Percentiles rank a stretch among this genome's conserved stretches.
phyloP scores from a whole-genome alignment of 2,888 invertebrate species.

The Neelides folsomi region DNA sequence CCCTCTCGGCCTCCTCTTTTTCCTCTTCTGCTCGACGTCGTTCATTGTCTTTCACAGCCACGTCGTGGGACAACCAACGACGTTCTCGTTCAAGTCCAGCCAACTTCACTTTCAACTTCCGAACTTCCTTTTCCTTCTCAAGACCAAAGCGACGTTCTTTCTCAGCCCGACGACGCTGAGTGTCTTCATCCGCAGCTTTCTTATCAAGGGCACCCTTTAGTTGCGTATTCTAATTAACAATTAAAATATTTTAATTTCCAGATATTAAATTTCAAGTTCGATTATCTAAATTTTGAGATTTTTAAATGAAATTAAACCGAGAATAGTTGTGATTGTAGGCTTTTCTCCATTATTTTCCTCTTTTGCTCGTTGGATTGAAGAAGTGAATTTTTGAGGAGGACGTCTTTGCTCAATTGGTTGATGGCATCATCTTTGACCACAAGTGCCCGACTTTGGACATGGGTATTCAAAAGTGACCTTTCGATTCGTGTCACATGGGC shows the following conservation, averaged over 20 bases:
- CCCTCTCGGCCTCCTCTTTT: slow-evolving; percentile 8
- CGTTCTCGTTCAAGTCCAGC: slow-evolving; percentile 19
- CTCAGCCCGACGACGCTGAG: slow-evolving; percentile 13
- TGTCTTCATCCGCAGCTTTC: slow-evolving; percentile 9
- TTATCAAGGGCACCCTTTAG: slow-evolving; percentile 8
- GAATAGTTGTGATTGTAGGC: too few relatives aligned
- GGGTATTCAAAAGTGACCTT: slow-evolving; percentile 15
- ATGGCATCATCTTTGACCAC: slow-evolving; percentile 15
- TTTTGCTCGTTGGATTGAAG: background rate
- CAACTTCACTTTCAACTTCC: slow-evolving; percentile 12
- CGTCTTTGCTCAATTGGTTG: slow-evolving; percentile 10
- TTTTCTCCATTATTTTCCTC: background rate
- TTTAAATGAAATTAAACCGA: too few relatives aligned
- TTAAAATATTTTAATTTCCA: background rate
- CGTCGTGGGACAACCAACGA: slow-evolving; percentile 14
- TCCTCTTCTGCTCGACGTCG: slow-evolving; percentile 10
- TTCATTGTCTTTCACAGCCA: slow-evolving; percentile 20
- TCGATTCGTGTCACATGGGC: slow-evolving; percentile 23
- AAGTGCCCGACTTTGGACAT: slow-evolving; percentile 12
- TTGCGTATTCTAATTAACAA: slow-evolving; percentile 15
- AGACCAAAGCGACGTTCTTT: slow-evolving; percentile 6
- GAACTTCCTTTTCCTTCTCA: slow-evolving; percentile 10
- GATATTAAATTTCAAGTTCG: too few relatives aligned
- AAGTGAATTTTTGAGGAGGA: background rate
- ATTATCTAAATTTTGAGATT: too few relatives aligned